These are phyloP conservation scores for Australoheros facetus DNA, from an alignment of 2,797 vertebrate genomes.

Conservation along the genomic window DNA sequence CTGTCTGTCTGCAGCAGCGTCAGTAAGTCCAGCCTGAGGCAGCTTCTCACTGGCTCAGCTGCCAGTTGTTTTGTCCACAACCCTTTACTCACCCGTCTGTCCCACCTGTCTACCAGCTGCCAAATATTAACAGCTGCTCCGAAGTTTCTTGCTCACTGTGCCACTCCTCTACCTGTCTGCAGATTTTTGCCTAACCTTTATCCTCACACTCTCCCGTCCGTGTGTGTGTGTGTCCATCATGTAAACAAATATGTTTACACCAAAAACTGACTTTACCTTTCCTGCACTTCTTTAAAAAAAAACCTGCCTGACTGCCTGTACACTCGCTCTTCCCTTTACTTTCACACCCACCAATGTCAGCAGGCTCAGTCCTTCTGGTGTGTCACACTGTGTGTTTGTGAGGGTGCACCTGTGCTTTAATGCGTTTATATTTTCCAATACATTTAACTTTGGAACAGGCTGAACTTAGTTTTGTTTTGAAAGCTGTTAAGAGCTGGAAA, in stretches of 20 bases:
- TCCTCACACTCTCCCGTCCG: constrained; percentile 6
- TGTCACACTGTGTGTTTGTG: not conserved
- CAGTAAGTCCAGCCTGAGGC: constrained; percentile 88
- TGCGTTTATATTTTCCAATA: not conserved
- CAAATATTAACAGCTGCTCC: constrained; percentile 24
- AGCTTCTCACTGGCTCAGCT: not conserved
- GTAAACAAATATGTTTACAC: constrained; percentile 14
- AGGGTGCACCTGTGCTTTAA: not conserved
- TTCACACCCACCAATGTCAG: not conserved
- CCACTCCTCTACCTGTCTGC: constrained; percentile 5
- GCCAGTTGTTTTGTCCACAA: constrained; percentile 32
- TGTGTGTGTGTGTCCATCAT: not conserved
- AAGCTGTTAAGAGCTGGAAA: not conserved
- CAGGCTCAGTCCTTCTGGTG: not conserved
- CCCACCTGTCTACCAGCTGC: not conserved
- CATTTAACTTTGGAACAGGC: not conserved
- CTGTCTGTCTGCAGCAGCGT: constrained; percentile 96
- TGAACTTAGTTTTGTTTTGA: not conserved
- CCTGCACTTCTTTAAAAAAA: not conserved
- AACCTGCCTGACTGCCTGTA: not conserved
- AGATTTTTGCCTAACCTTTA: constrained; percentile 30
- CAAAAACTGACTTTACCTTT: constrained; percentile 18
- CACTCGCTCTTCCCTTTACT: not conserved
- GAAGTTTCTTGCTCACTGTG: constrained; percentile 4
- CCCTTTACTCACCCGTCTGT: constrained; percentile 13